Evolutionary conservation across 2,888 invertebrate species (phyloP).

Genomic region (Lysandra bellargus): DNA sequence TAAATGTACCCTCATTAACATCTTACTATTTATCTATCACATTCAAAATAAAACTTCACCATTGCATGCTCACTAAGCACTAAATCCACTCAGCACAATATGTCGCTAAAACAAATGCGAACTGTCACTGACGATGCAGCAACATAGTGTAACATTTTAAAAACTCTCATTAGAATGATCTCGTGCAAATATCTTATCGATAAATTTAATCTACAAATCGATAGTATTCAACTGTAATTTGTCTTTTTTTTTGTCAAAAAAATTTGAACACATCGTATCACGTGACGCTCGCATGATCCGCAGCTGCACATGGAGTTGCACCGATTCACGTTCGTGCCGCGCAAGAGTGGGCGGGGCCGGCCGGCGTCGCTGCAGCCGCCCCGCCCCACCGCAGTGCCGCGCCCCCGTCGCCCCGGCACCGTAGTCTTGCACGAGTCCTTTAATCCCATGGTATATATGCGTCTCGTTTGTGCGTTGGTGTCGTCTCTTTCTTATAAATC

Average conservation of each 20-base stretch:
- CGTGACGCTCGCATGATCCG: slow-evolving; percentile 36
- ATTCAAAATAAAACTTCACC: not conserved
- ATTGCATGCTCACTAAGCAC: not conserved
- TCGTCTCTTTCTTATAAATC: not conserved
- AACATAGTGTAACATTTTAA: not conserved
- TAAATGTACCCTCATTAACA: not conserved
- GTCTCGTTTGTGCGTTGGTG: slow-evolving; percentile 18
- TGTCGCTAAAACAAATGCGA: not conserved
- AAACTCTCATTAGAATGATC: no score
- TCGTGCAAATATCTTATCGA: not conserved
- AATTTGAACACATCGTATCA: not conserved
- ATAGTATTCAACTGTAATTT: not conserved
- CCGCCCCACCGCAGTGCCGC: slow-evolving; percentile 46
- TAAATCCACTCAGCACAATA: not conserved
- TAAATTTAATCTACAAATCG: not conserved
- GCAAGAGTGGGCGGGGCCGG: slow-evolving; percentile 41
- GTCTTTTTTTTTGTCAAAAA: no score
- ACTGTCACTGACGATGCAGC: not conserved
- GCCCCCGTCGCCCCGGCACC: slow-evolving; percentile 42
- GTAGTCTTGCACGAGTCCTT: slow-evolving; percentile 56
- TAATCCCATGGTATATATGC: slow-evolving; percentile 51
- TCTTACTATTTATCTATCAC: not conserved
- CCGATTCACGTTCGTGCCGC: slow-evolving; percentile 53
- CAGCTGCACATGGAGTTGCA: slow-evolving; percentile 72
- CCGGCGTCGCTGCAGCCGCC: slow-evolving; percentile 55